Evolutionary conservation across 2,113 vertebrate genomes (phyloP), one percentile per base, ranked within the genome.

Genomic region (Saccopteryx bilineata): DNA sequence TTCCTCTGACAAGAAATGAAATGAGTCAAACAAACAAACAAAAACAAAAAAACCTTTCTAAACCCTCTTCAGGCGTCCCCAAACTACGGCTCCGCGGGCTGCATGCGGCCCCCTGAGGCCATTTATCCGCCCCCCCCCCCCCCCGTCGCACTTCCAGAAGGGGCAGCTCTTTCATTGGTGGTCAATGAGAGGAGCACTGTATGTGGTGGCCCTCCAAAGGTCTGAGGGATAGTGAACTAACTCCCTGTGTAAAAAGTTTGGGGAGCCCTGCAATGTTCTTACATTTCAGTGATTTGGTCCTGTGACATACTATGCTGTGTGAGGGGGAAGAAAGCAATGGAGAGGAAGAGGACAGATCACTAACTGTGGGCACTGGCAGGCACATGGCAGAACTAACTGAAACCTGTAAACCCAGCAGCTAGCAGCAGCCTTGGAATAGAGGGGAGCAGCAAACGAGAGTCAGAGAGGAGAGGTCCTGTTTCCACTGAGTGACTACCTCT

Each of bases 1-100:
- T 76, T 94, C 83, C 66, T 0, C 14, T 48, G 17, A 80, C 18
- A 96, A 82, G 79, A 92, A 87, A 87, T n/a, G 39, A 60, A 26
- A 23, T 18, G 63, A 63, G 31, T 60, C 23, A 60, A 33, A 72
- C 21, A 6, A 76, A 52, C 74, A 7, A 75, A 50, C 50, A 24
- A 8, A 52, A 14, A 28, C 12, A 66, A 17, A 50, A 65, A 60
- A 21, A 18, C 23, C 26, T 0, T 39, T 39, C 48, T 71, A 75
- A 95, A 21, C 0, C 21, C 7, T 79, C 54, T 39, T 39, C 39
- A 39, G 39, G 39, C 39, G 39, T 39, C 39, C 39, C 39, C 39
- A 39, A 39, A 39, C 39, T 39, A 39, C 3, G 39, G 39, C 39
- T 3, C 39, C 39, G 39, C 39, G 39, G 39, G 39, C 39, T 3